phyloP scores from a whole-genome alignment of 2,113 vertebrate genomes.

The Sorex fumeus region DNA sequence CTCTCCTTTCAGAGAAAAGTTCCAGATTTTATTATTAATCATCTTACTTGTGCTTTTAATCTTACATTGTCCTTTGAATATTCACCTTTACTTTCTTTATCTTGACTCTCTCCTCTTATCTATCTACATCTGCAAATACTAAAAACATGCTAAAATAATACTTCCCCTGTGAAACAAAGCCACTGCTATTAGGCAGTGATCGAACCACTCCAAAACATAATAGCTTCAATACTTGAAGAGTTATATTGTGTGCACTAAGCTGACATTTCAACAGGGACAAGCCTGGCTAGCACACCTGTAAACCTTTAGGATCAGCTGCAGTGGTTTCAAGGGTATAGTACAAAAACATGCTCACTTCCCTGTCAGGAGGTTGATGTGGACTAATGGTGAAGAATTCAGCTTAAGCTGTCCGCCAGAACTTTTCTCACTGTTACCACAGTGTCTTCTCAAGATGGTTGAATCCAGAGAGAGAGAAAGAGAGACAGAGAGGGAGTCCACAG shows the following conservation, averaged over 20 bases:
- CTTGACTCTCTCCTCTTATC: constrained; percentile 24
- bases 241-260: not conserved
- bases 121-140: constrained; percentile 37
- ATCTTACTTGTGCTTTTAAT: constrained; percentile 31
- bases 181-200: not conserved
- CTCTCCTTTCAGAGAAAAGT: not conserved
- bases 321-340: not conserved
- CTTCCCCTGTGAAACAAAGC: not conserved
- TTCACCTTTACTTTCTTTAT: constrained; percentile 38
- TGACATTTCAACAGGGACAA: not conserved
- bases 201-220: not conserved
- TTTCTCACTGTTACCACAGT: not conserved
- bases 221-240: not conserved
- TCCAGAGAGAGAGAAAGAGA: not conserved
- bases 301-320: not conserved
- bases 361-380: not conserved
- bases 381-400: not conserved
- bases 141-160: not conserved
- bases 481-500: not conserved
- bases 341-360: not conserved
- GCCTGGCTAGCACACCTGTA: not conserved
- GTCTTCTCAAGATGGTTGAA: not conserved
- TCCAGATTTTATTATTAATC: constrained; percentile 5
- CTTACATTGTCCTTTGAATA: constrained; percentile 50
- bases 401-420: not conserved